Evolutionary conservation across 1,140 invertebrate species (phyloP), one percentile per base, ranked within the genome.

Genomic region (Caenorhabditis latens): DNA sequence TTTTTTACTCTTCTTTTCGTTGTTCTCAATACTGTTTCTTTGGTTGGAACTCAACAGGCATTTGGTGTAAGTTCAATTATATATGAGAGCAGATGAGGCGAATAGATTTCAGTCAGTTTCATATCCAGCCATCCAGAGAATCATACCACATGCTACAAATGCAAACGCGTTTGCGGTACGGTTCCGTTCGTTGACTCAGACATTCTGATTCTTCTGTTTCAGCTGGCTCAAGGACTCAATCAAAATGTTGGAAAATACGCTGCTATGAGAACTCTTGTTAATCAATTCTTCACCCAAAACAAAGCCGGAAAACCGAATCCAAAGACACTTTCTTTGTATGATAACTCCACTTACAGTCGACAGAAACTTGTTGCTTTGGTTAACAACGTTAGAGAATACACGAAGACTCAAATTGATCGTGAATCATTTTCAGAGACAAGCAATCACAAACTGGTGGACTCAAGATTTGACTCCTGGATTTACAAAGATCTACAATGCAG

Each of bases 341-440:
- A 79, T 24, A 79, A 79, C 71, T 79, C 71, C n/a, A 79, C 71
- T 24, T 79, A 79, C 71, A 79, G 71, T 42, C n/a, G 24, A n/a
- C 46, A 79, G 43, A 79, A 79, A n/a, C 19, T 79, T 4, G 53
- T 79, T 24, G 71, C 71, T 1, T 50, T 79, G 71, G 46, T 79
- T 14, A 79, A 79, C 71, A 79, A 50, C 53, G 71, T 79, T 13
- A 50, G 71, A 24, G n/a, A 24, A 8, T 1, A 21, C 16, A 21
- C 19, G 14, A 58, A n/a, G 19, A 21, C 8, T n/a, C 3, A 0
- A n/a, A 3, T n/a, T 21, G n/a, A 21, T 4, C 5, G 21, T n/a
- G 21, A 21, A 21, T 8, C 1, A 46, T 24, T 79, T 79, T 50
- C n/a, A 79, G 71, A 42, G 46, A 79, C 71, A 79, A 79, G 71